A percentile compares a stretch with the other conserved stretches of the same genome.
These are phyloP conservation scores for Palaemon carinicauda DNA, from an alignment of 1,140 invertebrate species.

Conservation along the genomic window DNA sequence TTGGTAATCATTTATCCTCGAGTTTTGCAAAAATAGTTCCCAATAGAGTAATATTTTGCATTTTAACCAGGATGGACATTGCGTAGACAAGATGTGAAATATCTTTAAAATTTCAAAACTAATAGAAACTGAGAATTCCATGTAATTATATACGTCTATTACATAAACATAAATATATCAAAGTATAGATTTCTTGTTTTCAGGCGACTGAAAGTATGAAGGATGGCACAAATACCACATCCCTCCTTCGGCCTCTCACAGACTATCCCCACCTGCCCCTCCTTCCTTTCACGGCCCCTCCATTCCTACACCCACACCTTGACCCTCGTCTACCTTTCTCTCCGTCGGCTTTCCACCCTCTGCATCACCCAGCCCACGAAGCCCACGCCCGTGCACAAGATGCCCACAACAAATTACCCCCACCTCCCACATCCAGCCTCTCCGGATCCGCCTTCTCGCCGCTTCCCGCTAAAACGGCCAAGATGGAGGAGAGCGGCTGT, in stretches of 20 bases:
- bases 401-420: slow-evolving; percentile 6
- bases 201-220: slow-evolving; percentile 53
- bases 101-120: too few species aligned
- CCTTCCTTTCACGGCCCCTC: slow-evolving; percentile 51
- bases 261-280: slow-evolving; percentile 55
- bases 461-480: slow-evolving; percentile 50
- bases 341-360: slow-evolving; percentile 54
- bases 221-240: slow-evolving; percentile 27
- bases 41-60: too few species aligned
- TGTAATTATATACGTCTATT: too few species aligned
- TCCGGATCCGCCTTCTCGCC: slow-evolving; percentile 56
- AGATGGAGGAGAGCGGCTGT: slow-evolving; percentile 44
- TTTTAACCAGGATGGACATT: too few species aligned
- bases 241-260: slow-evolving; percentile 51
- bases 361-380: slow-evolving; percentile 41
- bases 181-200: not conserved
- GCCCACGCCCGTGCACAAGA: slow-evolving; percentile 20
- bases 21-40: too few species aligned
- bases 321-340: slow-evolving; percentile 54
- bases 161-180: too few species aligned
- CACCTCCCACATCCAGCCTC: slow-evolving; percentile 16
- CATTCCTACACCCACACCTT: slow-evolving; percentile 54
- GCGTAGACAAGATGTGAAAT: too few species aligned
- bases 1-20: too few species aligned
- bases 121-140: too few species aligned